Conservation (phyloP, 2,888 invertebrate species). For the Trissoscelio sp. region DNA sequence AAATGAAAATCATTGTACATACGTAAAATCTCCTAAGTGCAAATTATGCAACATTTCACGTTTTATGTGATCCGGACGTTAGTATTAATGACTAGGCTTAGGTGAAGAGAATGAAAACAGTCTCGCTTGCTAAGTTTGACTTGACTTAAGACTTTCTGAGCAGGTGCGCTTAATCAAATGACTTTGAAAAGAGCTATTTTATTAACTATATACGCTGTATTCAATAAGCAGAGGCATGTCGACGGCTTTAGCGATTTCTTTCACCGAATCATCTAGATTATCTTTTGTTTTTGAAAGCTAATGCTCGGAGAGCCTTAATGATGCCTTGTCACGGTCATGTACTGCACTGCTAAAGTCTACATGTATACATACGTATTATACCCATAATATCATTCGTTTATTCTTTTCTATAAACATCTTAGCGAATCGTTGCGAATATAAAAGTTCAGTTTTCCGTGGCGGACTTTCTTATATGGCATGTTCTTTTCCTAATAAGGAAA, state of each 20-base stretch:
- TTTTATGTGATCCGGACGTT: slow-evolving; percentile 69
- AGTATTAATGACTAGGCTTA: slow-evolving; percentile 69
- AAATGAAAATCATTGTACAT: slow-evolving; percentile 61
- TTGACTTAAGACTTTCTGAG: slow-evolving; percentile 61
- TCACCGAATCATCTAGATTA: slow-evolving; percentile 12
- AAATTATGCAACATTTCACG: slow-evolving; percentile 68
- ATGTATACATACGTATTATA: slow-evolving; percentile 63
- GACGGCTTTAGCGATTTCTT: slow-evolving; percentile 1
- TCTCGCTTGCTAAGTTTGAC: slow-evolving; percentile 64
- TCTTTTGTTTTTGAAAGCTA: slow-evolving; percentile 13
- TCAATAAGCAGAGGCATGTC: slow-evolving; percentile 7
- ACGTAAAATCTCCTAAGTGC: slow-evolving; percentile 68
- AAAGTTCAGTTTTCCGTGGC: slow-evolving; percentile 47
- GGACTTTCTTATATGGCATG: slow-evolving; percentile 24
- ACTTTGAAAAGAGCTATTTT: slow-evolving; percentile 34
- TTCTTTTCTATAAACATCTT: slow-evolving; percentile 39
- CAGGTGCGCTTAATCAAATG: slow-evolving; percentile 32
- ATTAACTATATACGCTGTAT: slow-evolving; percentile 23
- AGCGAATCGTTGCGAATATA: slow-evolving; percentile 49
- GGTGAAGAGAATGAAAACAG: slow-evolving; percentile 61
- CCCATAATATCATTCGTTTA: slow-evolving; percentile 43
- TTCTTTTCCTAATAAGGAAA: no score
- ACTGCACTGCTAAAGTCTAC: slow-evolving; percentile 64
- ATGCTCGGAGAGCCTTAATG: slow-evolving; percentile 63
- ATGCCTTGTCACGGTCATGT: slow-evolving; percentile 61